Conservation (phyloP, 2,113 vertebrate genomes). For the Lampris megalopsis region DNA sequence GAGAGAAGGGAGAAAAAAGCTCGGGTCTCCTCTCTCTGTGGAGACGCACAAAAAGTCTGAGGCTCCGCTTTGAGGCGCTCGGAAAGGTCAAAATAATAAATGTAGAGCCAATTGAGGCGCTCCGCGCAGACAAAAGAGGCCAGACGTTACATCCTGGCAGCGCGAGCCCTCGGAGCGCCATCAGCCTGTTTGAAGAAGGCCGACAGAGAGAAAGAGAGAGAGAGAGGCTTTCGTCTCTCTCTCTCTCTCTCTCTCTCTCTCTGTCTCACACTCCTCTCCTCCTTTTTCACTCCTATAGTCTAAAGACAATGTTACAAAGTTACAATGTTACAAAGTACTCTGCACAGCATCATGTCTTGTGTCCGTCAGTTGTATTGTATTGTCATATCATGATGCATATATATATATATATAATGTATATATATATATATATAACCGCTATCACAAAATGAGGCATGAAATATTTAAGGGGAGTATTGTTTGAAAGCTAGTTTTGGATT, state of each 20-base stretch:
- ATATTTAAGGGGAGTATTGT: too few species aligned
- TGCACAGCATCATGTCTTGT: too few species aligned
- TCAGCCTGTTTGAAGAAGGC: constrained; percentile 87
- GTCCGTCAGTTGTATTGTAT: too few species aligned
- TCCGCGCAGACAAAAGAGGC: constrained; percentile 81
- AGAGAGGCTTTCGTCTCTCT: constrained; percentile 82
- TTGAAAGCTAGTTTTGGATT: too few species aligned
- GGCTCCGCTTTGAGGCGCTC: constrained; percentile 81
- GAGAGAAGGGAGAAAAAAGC: constrained; percentile 48
- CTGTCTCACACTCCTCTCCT: constrained; percentile 33
- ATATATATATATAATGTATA: too few species aligned
- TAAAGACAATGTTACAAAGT: too few species aligned
- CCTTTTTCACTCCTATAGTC: constrained; percentile 12
- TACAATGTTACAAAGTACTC: too few species aligned
- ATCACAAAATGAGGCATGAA: too few species aligned
- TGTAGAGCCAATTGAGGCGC: constrained; percentile 88
- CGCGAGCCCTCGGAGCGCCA: constrained; percentile 84
- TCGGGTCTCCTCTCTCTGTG: constrained; percentile 70
- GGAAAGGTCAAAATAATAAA: constrained; percentile 92
- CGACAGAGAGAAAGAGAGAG: constrained; percentile 79
- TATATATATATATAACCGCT: too few species aligned
- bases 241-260: constrained; percentile 54
- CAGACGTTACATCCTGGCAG: constrained; percentile 86
- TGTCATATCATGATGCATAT: too few species aligned
- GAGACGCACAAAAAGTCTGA: constrained; percentile 80